Percentiles rank a stretch among this genome's conserved stretches.
Conservation (phyloP, 2,797 vertebrate genomes). For the Neosilurus hyrtlii region DNA sequence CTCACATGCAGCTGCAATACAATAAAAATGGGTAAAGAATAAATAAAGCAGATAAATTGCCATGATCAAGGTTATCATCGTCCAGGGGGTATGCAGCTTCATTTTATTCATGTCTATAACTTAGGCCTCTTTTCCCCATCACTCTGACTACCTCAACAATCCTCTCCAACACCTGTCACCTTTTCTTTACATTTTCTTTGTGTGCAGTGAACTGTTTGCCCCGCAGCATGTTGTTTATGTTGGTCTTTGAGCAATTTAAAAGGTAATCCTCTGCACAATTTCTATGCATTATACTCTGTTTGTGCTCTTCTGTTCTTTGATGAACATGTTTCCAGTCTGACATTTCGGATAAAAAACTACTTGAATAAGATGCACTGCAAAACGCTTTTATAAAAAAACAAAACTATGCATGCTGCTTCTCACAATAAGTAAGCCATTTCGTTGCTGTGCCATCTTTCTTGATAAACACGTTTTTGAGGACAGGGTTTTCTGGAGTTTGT, state of each 20-base stretch:
- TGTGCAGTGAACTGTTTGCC: neutral
- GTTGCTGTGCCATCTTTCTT: conserved; percentile 20
- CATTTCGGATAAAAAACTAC: conserved; percentile 45
- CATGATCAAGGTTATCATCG: conserved; percentile 23
- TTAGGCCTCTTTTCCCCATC: neutral
- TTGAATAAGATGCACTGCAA: conserved; percentile 35
- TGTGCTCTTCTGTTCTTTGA: neutral
- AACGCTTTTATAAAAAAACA: conserved; percentile 33
- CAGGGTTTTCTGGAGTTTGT: conserved; percentile 8
- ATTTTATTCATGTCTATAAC: conserved; percentile 12
- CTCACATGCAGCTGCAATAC: no score
- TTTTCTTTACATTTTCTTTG: conserved; percentile 10
- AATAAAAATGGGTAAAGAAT: no score
- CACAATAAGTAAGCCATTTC: conserved; percentile 40
- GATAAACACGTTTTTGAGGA: conserved; percentile 31
- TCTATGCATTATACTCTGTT: neutral
- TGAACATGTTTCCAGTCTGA: neutral
- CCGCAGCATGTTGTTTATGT: conserved; percentile 1
- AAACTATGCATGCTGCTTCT: conserved; percentile 23
- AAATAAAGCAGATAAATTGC: conserved; percentile 8
- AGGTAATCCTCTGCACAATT: conserved; percentile 13
- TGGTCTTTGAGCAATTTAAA: conserved; percentile 29
- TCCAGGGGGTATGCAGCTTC: conserved; percentile 15
- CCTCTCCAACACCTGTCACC: conserved; percentile 1
- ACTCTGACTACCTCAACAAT: conserved; percentile 8